These are phyloP conservation scores for Heliocidaris tuberculata DNA, from an alignment of 35 echinoderm and acorn worm genomes.

Conservation along the genomic window DNA sequence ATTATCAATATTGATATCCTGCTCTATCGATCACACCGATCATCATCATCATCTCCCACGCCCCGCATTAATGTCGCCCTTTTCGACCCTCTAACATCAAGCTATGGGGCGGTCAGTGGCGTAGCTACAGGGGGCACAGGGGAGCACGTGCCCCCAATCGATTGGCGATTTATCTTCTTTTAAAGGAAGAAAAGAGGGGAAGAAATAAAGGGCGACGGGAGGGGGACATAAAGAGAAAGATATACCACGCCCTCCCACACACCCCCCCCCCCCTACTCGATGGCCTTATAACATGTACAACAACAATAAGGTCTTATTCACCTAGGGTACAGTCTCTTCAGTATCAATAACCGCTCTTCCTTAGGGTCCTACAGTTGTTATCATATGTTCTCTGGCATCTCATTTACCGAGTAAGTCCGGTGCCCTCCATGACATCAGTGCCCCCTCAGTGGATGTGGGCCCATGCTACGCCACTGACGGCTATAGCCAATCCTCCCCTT, in stretches of 20 bases:
- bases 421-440: too few species aligned
- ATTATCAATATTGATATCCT: constrained; percentile 7
- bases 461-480: too few species aligned
- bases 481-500: neutral
- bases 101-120: neutral
- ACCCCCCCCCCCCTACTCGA: too few species aligned
- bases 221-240: too few species aligned
- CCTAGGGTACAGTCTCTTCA: neutral
- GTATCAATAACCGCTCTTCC: neutral
- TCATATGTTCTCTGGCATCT: neutral
- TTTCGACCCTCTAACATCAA: neutral
- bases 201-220: too few species aligned
- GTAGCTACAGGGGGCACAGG: too few species aligned
- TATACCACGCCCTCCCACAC: too few species aligned
- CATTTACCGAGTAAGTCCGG: too few species aligned
- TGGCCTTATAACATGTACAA: neutral
- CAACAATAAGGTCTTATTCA: neutral
- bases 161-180: too few species aligned
- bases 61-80: neutral
- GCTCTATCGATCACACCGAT: neutral
- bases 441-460: too few species aligned
- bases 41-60: neutral
- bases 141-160: too few species aligned
- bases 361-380: neutral
- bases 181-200: too few species aligned